Percentiles rank a stretch among this genome's conserved stretches.
Conservation (phyloP, 2,113 vertebrate genomes). For the Corythaeola cristata region DNA sequence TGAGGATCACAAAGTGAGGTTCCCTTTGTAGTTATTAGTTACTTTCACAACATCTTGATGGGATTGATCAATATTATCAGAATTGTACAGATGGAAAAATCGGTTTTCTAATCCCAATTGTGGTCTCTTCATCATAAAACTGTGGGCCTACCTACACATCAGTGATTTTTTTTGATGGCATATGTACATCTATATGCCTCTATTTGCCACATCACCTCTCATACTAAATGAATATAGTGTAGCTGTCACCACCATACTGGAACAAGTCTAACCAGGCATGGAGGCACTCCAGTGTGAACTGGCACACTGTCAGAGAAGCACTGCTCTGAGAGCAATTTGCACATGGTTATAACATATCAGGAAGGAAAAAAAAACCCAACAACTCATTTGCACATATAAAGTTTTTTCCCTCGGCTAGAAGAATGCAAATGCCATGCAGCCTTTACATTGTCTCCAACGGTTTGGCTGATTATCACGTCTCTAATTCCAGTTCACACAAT, state of each 20-base stretch:
- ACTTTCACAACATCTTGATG: background rate
- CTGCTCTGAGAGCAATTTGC: background rate
- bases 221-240: background rate
- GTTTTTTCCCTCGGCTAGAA: background rate
- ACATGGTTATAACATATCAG: background rate
- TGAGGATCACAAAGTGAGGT: background rate
- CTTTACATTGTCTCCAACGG: conserved; percentile 35
- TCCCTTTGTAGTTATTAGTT: background rate
- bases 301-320: background rate
- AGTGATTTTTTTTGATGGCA: background rate
- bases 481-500: conserved; percentile 46
- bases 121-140: background rate
- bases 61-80: background rate
- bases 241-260: background rate
- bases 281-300: background rate
- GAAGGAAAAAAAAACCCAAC: background rate
- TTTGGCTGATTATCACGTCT: conserved; percentile 67
- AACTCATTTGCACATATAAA: background rate
- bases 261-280: background rate
- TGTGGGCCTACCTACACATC: background rate
- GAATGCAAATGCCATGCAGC: background rate
- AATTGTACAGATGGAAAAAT: background rate
- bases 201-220: background rate
- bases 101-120: background rate
- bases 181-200: background rate